A percentile compares a stretch with the other conserved stretches of the same genome.
Conservation (phyloP, 1,140 invertebrate genomes). For the Eurosta solidaginis region DNA sequence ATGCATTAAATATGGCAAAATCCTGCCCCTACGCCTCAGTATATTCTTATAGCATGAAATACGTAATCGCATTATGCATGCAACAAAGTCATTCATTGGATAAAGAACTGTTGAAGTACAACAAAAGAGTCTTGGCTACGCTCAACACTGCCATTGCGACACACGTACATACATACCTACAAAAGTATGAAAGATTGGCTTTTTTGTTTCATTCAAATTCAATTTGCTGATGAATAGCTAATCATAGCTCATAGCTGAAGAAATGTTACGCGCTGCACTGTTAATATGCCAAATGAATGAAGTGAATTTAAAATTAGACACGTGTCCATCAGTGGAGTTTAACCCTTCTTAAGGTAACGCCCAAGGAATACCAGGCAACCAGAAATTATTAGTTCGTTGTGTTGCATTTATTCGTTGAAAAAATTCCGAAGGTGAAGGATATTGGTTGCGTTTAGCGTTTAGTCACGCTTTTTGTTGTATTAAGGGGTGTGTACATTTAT, state of each 20-base stretch:
- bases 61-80: no score
- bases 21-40: no score
- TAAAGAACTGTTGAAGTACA: no score
- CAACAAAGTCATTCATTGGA: no score
- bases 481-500: background rate
- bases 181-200: background rate
- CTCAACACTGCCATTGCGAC: background rate
- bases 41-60: no score
- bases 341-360: slow-evolving; percentile 61
- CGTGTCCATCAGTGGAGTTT: slow-evolving; percentile 58
- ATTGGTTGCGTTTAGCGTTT: no score
- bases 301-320: slow-evolving; percentile 45
- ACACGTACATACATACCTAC: background rate
- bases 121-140: no score
- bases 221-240: slow-evolving; percentile 21
- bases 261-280: background rate
- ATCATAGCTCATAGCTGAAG: background rate
- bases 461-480: background rate
- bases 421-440: no score
- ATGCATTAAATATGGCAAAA: no score
- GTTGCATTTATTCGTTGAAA: background rate
- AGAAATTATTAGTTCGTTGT: slow-evolving; percentile 32
- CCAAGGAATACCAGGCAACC: slow-evolving; percentile 56
- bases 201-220: background rate
- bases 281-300: background rate